phyloP scores from a whole-genome alignment of 1,140 invertebrate genomes.

The Drosophila orosa region DNA sequence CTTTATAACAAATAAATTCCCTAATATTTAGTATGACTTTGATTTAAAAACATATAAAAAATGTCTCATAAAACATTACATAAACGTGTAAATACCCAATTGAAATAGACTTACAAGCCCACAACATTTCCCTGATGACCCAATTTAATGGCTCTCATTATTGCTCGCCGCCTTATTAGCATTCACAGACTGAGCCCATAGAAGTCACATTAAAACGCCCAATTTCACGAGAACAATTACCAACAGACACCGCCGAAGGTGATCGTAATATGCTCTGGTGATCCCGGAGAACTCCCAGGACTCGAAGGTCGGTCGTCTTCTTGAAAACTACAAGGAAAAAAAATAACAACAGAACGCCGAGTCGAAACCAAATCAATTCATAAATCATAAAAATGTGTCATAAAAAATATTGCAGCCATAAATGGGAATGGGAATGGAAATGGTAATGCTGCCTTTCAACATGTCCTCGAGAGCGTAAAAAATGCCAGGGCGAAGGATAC shows the following conservation, averaged over 20 bases:
- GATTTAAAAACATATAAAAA: background rate
- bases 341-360: slow-evolving; percentile 22
- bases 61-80: background rate
- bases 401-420: slow-evolving; percentile 67
- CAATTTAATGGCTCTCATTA: slow-evolving; percentile 19
- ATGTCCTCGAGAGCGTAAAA: slow-evolving; percentile 78
- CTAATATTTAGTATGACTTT: background rate
- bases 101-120: slow-evolving; percentile 1
- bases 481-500: slow-evolving; percentile 57
- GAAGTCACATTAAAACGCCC: slow-evolving; percentile 60
- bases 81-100: background rate
- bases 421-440: slow-evolving; percentile 56
- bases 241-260: slow-evolving; percentile 23
- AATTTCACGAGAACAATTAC: slow-evolving; percentile 47
- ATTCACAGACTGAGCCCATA: slow-evolving; percentile 23
- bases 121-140: slow-evolving; percentile 5
- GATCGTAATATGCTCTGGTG: slow-evolving; percentile 46
- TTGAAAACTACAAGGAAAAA: slow-evolving; percentile 23
- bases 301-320: slow-evolving; percentile 55
- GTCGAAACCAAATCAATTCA: slow-evolving; percentile 79
- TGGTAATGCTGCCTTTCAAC: slow-evolving; percentile 63
- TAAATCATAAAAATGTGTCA: slow-evolving; percentile 83
- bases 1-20: background rate
- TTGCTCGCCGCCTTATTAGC: slow-evolving; percentile 25
- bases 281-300: slow-evolving; percentile 44